phyloP scores from a whole-genome alignment of 2,797 vertebrate genomes.

The Molossus alvarezi region DNA sequence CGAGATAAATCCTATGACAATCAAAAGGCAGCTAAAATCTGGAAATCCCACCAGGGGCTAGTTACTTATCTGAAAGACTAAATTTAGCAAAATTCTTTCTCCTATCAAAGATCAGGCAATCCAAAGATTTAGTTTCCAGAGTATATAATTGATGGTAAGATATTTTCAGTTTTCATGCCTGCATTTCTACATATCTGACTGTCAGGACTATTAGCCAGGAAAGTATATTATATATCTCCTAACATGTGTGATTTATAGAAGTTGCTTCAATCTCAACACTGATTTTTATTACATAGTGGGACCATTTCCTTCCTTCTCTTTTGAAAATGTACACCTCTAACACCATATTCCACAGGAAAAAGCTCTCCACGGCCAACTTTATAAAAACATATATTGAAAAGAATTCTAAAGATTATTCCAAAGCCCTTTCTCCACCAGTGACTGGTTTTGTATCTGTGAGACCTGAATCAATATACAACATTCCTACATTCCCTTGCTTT shows the following conservation, averaged over 20 bases:
- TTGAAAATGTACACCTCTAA: slow-evolving; percentile 78
- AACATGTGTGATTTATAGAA: slow-evolving; percentile 71
- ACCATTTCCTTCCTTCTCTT: slow-evolving; percentile 76
- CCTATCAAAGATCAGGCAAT: slow-evolving; percentile 24
- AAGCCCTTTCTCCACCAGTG: slow-evolving; percentile 71
- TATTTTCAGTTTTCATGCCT: slow-evolving; percentile 44
- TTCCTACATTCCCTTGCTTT: background rate
- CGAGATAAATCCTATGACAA: background rate
- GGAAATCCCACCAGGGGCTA: background rate
- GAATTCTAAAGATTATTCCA: slow-evolving; percentile 64
- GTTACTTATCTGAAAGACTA: slow-evolving; percentile 34
- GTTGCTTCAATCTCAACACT: slow-evolving; percentile 65
- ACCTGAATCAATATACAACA: slow-evolving; percentile 34
- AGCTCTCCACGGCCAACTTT: slow-evolving; percentile 68
- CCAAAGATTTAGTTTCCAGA: slow-evolving; percentile 6
- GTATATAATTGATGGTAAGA: background rate
- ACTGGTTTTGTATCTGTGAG: slow-evolving; percentile 65
- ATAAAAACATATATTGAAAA: slow-evolving; percentile 74
- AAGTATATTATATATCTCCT: slow-evolving; percentile 7
- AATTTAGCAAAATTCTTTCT: slow-evolving; percentile 15
- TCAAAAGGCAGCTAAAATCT: background rate
- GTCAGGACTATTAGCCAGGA: slow-evolving; percentile 6
- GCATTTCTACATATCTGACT: slow-evolving; percentile 21
- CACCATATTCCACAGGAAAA: slow-evolving; percentile 71
- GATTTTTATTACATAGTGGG: slow-evolving; percentile 76